Base-by-base conservation (phyloP, 2,797 vertebrate genomes). In the Falco columbarius region DNA sequence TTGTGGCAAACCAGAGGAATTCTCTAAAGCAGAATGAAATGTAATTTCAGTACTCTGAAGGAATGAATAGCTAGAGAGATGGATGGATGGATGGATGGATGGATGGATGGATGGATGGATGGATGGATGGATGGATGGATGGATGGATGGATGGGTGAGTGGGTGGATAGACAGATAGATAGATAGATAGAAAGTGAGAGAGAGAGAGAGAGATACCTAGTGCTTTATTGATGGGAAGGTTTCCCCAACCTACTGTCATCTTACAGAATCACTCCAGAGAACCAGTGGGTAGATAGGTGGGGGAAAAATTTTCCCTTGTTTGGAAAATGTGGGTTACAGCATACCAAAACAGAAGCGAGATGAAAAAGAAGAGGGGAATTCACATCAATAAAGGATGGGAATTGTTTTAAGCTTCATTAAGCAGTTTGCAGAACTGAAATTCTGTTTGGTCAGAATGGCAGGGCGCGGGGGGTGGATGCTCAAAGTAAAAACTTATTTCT, bases 341-440 rank as follows among this genome's bases (percentile, higher is more conserved):
- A 13, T n/a, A 34, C 26, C 62, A 46, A 86, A 83, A 3, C 42
- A 80, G 27, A 61, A 47, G 34, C 46, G 36, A 95, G 85, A 88
- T 95, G 24, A 85, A 94, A 95, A 94, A 56, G 34, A 74, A 68
- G 38, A 81, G 81, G 73, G 58, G 76, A 95, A 89, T 95, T 95
- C 88, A 73, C 82, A 70, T 47, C 73, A 87, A 16, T 6, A 63
- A 83, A 81, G 63, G n/a, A 74, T 3, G 18, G 29, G 47, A 85
- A 79, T 49, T 52, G 6, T 86, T 95, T 95, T 54, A 49, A 47
- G 51, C 51, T 79, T 80, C 81, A 77, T 90, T 80, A 90, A 73
- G 21, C 22, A 3, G 2, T 65, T 77, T 88, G 58, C 76, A 94
- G 88, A 94, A 85, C 36, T 74, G 62, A 83, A 68, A 23, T 79